Evolutionary conservation across 2,797 vertebrate genomes (phyloP), one percentile per base, ranked within the genome.

Genomic region (Mycteria americana): DNA sequence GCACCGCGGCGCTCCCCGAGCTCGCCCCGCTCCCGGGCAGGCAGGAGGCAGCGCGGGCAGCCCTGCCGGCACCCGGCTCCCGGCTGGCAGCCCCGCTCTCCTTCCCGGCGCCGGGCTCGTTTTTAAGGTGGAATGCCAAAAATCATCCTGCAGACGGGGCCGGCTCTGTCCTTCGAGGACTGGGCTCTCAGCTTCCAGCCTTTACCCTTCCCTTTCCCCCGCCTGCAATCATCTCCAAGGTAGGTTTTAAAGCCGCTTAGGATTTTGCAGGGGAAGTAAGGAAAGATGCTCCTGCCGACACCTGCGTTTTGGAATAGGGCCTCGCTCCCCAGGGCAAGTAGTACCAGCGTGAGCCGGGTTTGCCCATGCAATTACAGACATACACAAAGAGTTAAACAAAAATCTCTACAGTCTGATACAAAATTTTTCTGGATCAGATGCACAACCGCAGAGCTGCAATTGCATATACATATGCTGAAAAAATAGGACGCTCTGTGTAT

Each of bases 51-150:
- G 53, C 12, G 33, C 51, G 22, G 37, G 69, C 76, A 73, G 76
- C 77, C 63, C 63, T 5, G n/a, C 73, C 57, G 89, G 81, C 70
- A 7, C 33, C 56, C 88, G 37, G 95, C 79, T 65, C 63, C 85
- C 95, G 83, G 63, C 82, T 53, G 27, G 57, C 89, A 83, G 87
- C 87, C 73, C 94, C 79, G 75, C 83, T 75, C 91, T 25, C 91
- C 87, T 88, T 35, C 91, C 89, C 14, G 73, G 94, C 70, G 77
- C 77, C 89, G 82, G 78, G 30, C 22, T 60, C 0, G 75, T 6
- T 91, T 24, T 97, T 97, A 97, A 97, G 96, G 96, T 97, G 96
- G 96, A 97, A 94, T 94, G 95, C 93, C 86, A 13, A 79, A 82
- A 94, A 93, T 93, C 84, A 25, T 5, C 27, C 90, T n/a, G 76